Evolutionary conservation across 2,888 invertebrate genomes (phyloP).

Genomic region (Corbicula japonica): DNA sequence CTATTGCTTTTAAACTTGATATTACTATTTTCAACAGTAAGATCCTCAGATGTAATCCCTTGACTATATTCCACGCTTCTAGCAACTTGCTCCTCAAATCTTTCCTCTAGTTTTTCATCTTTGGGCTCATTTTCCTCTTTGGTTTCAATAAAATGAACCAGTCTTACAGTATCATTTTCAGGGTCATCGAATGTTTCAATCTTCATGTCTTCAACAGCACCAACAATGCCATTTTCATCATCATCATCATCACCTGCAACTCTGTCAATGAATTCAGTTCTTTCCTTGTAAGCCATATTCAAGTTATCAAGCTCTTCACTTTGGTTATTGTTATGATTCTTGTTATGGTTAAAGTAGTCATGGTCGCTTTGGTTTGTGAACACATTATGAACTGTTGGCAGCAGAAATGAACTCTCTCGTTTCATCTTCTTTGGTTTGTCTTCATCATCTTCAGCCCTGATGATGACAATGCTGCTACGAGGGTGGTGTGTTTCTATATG

Average conservation of each 20-base stretch:
- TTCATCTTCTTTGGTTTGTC: conserved; percentile 53
- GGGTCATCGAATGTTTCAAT: not conserved
- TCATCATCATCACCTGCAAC: conserved; percentile 26
- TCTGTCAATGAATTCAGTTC: conserved; percentile 43
- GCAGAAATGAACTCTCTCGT: conserved; percentile 51
- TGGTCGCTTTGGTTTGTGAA: conserved; percentile 35
- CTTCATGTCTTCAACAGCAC: not conserved
- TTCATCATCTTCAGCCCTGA: conserved; percentile 67
- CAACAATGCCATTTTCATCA: conserved; percentile 23
- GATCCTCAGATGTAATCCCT: too few species aligned
- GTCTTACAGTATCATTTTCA: conserved; percentile 6
- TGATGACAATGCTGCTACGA: conserved; percentile 72
- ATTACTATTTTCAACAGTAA: not conserved
- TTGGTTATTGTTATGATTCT: conserved; percentile 26
- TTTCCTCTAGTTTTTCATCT: too few species aligned
- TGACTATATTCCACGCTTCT: too few species aligned
- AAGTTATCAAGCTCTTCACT: conserved; percentile 12
- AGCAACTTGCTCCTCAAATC: too few species aligned
- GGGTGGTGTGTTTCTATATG: conserved; percentile 66
- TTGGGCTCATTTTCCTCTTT: not conserved
- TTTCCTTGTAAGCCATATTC: conserved; percentile 29
- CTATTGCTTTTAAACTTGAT: conserved; percentile 1
- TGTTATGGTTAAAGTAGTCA: conserved; percentile 28
- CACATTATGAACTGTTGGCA: conserved; percentile 46
- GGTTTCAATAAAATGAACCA: too few species aligned